Evolutionary conservation across 2,888 invertebrate genomes (phyloP).

Genomic region (Chaetoderma sp.): DNA sequence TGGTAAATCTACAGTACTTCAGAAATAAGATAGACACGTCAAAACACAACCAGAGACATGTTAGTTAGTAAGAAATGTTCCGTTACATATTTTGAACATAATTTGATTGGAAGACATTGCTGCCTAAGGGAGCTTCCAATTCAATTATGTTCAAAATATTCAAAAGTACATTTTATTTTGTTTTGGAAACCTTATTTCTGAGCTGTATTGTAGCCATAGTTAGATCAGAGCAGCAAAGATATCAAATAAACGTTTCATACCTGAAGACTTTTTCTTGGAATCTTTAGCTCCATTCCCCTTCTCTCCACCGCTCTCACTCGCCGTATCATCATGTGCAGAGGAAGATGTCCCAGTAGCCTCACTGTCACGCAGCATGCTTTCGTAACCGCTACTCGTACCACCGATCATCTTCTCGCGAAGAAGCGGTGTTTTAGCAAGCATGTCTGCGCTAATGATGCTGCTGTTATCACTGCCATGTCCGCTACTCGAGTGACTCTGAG

Average conservation of each 20-base stretch:
- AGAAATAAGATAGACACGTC: no score
- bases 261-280: conserved; percentile 52
- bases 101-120: no score
- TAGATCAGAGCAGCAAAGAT: neutral
- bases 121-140: no score
- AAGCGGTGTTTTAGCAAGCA: conserved; percentile 51
- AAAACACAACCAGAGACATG: no score
- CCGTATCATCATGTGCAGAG: conserved; percentile 69
- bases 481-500: conserved; percentile 68
- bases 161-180: no score
- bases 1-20: no score
- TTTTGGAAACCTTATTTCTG: no score
- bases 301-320: conserved; percentile 62
- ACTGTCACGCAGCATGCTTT: conserved; percentile 86
- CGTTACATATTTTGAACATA: no score
- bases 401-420: conserved; percentile 59
- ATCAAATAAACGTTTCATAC: conserved; percentile 33
- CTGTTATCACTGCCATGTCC: conserved; percentile 69
- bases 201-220: neutral
- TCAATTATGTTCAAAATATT: no score
- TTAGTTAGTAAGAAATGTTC: no score
- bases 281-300: conserved; percentile 53
- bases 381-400: conserved; percentile 86
- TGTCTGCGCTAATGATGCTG: conserved; percentile 57
- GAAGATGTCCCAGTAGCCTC: conserved; percentile 90